Evolutionary conservation across 2,113 vertebrate species (phyloP).

Genomic region (Malurus elegans): DNA sequence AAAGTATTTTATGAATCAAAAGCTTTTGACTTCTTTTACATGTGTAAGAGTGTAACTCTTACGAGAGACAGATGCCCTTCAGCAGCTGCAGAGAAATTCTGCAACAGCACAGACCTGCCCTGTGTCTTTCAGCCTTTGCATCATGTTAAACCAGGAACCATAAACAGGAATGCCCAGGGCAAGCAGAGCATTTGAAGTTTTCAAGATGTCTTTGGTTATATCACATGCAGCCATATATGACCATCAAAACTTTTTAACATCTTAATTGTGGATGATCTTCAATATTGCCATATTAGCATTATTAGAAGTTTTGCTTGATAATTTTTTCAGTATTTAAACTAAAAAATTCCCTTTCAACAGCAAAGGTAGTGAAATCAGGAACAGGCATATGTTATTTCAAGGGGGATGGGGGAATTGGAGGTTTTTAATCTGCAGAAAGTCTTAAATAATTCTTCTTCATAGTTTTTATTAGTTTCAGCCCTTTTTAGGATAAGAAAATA

Average conservation of each 20-base stretch:
- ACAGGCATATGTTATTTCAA: neutral
- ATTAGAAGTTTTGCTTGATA: neutral
- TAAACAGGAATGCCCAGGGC: neutral
- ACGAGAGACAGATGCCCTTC: neutral
- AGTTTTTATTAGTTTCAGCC: neutral
- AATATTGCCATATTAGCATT: neutral
- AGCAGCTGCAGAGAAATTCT: neutral
- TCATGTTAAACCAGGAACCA: neutral
- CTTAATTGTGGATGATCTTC: neutral
- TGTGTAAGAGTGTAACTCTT: neutral
- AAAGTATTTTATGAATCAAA: neutral
- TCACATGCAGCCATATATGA: neutral
- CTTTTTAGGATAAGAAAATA: neutral
- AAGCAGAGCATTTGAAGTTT: neutral
- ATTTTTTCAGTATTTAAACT: neutral
- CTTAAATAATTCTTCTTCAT: neutral
- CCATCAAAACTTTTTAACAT: neutral
- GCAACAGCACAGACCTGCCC: neutral
- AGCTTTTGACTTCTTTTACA: neutral
- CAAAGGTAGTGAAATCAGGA: neutral
- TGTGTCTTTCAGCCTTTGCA: neutral
- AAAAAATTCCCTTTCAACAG: neutral
- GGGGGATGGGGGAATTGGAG: fast-evolving
- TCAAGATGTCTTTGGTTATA: neutral
- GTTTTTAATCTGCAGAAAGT: neutral